Percentiles rank a stretch among this genome's conserved stretches.
Evolutionary conservation across 1,140 invertebrate species (phyloP).

Genomic region (Saccostrea echinata): DNA sequence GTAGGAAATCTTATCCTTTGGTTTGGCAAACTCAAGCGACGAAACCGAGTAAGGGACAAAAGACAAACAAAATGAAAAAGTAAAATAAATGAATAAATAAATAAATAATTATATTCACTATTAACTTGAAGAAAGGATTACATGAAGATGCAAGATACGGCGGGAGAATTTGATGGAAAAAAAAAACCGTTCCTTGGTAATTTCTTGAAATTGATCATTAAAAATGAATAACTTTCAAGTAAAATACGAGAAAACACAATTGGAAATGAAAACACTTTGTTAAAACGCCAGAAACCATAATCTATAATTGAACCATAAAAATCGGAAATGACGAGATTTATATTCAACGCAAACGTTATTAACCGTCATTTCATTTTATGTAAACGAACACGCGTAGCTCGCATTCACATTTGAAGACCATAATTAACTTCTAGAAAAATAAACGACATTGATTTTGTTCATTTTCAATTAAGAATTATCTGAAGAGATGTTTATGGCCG

Average conservation of each 20-base stretch:
- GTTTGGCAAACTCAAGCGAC: no score
- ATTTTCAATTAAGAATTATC: constrained; percentile 40
- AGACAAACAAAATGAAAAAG: no score
- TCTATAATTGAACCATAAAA: constrained; percentile 35
- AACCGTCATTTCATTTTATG: constrained; percentile 35
- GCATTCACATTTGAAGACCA: constrained; percentile 3
- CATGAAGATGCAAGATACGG: no score
- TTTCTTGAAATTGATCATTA: not conserved
- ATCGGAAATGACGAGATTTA: constrained; percentile 27
- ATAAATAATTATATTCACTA: no score
- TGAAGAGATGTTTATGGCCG: constrained; percentile 31
- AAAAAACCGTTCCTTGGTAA: not conserved
- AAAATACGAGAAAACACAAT: not conserved
- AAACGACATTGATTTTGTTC: constrained; percentile 37
- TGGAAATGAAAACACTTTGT: not conserved
- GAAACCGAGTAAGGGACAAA: no score
- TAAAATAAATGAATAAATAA: no score
- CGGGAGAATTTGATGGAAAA: no score
- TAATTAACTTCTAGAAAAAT: constrained; percentile 40
- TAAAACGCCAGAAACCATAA: not conserved
- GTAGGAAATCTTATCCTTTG: no score
- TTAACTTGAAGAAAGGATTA: no score
- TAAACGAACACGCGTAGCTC: constrained; percentile 31
- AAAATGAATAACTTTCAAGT: not conserved
- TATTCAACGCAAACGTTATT: constrained; percentile 2